Percentiles rank a stretch among this genome's conserved stretches.
These are phyloP conservation scores for Laticauda colubrina DNA, from an alignment of 2,113 vertebrate genomes.

Conservation along the genomic window DNA sequence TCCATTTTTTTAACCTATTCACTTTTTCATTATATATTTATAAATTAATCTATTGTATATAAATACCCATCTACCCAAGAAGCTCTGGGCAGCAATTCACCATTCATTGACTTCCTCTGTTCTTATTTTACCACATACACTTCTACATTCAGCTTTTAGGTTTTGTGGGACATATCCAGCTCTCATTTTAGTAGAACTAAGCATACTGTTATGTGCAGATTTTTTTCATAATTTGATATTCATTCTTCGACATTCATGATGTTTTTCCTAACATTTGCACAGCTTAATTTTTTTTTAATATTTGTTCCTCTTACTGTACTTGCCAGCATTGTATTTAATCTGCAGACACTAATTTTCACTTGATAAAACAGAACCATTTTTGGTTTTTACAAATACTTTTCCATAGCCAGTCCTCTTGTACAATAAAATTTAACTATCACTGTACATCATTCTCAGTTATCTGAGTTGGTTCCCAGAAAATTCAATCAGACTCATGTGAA, in stretches of 20 bases:
- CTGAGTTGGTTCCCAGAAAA: not conserved
- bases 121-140: not conserved
- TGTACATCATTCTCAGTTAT: not conserved
- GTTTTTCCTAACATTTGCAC: not conserved
- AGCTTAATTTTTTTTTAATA: not conserved
- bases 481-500: not conserved
- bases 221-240: not conserved
- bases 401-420: not conserved
- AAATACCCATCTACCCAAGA: not conserved
- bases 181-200: not conserved
- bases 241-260: not conserved
- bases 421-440: not conserved
- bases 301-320: not conserved
- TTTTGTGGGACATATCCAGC: not conserved
- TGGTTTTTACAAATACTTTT: not conserved
- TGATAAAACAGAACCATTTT: not conserved
- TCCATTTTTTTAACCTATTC: not conserved
- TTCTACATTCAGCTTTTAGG: not conserved
- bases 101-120: not conserved
- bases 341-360: not conserved
- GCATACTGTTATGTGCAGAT: not conserved
- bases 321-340: not conserved
- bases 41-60: not conserved
- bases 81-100: not conserved
- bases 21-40: not conserved